Evolutionary conservation across 2,113 vertebrate species (phyloP).

Genomic region (Lanius ludovicianus): DNA sequence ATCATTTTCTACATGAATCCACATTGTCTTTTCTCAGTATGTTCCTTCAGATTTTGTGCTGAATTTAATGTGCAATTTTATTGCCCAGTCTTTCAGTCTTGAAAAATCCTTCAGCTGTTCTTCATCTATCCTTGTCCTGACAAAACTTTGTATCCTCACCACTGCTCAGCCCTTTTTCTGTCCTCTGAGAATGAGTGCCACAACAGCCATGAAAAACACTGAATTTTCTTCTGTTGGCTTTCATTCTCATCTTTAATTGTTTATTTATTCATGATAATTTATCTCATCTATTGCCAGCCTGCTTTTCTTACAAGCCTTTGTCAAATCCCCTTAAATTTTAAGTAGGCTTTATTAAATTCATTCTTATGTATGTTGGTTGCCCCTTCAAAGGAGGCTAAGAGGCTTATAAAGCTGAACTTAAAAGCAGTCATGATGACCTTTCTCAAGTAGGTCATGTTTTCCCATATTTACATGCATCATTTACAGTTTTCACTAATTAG

Average conservation of each 20-base stretch:
- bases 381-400: neutral
- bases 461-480: neutral
- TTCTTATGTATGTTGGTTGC: neutral
- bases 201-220: neutral
- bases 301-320: neutral
- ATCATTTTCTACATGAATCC: neutral
- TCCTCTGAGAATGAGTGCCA: neutral
- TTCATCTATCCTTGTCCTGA: neutral
- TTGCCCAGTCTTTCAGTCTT: neutral
- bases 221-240: neutral
- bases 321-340: neutral
- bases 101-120: neutral
- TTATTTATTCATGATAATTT: neutral
- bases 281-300: neutral
- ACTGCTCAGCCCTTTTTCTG: rapidly evolving
- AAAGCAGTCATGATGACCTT: neutral
- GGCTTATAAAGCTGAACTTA: neutral
- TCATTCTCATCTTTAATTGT: neutral
- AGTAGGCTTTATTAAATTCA: neutral
- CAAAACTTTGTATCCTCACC: neutral
- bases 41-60: neutral
- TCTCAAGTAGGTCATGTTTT: neutral
- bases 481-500: neutral
- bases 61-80: neutral
- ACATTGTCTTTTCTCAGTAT: neutral